Base-by-base conservation (phyloP, 2,888 invertebrate genomes). In the Ophion ellenae region DNA sequence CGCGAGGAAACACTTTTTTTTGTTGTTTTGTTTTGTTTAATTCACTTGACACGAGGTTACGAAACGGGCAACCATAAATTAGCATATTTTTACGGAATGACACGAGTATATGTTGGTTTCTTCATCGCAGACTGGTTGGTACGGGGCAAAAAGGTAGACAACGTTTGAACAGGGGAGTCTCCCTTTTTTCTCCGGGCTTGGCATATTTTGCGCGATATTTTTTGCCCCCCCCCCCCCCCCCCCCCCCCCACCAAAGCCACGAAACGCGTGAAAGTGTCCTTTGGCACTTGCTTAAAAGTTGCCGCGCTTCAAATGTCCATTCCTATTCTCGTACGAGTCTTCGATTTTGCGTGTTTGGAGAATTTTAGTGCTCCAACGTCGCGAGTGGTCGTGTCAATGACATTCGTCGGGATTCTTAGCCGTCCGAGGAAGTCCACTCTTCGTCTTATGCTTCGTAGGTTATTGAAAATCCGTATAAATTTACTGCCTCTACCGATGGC, bases 81-180 rank as follows among this genome's bases (percentile, higher is more conserved):
- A 82, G 71, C 81, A 87, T 87, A 85, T 61, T 84, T 84, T 84
- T 74, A 70, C 66, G 70, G 74, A 87, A 84, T 45, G 59, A 36
- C 78, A 36, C 69, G 28, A 78, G 77, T 78, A 28, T 36, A 70
- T 53, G 47, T 24, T 28, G 20, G 79, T 71, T 78, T 7, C 53
- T 53, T 63, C 53, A n/a, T 17, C n/a, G 9, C 9, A 36, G 17
- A 57, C 71, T 32, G 69, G 47, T 57, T 7, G 14, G 71, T 17
- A 53, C 53, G 6, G 10, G 69, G 59, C n/a, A 40, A 40, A 63
- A 79, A 53, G 32, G 36, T 66, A 28, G 71, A 28, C 40, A 20
- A 45, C 45, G 20, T 47, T 71, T 71, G 53, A 53, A 24, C 53
- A 71, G 28, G 57, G 24, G 24, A 14, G 24, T 5, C 17, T 17